A percentile compares a stretch with the other conserved stretches of the same genome.
Conservation (phyloP, 30 jellyfish, hydroid and myxozoan genomes). For the Kudoa iwatai region DNA sequence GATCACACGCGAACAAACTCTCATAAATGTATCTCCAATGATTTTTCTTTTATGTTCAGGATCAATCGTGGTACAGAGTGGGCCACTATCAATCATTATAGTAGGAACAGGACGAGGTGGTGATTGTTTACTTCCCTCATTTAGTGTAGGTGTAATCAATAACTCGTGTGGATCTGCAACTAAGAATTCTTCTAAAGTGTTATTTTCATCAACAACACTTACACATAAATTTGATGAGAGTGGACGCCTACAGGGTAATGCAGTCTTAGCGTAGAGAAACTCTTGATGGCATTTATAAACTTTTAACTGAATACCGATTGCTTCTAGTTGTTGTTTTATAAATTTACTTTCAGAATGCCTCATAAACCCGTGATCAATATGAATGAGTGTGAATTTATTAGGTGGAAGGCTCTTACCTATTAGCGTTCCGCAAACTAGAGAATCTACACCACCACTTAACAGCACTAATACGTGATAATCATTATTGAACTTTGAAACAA, state of each 20-base stretch:
- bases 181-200: too few species aligned
- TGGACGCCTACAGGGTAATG: too few species aligned
- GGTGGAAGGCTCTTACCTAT: constrained; percentile 33
- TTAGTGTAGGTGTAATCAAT: neutral
- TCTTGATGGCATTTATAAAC: constrained; percentile 22
- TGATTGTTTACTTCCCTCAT: neutral
- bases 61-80: neutral
- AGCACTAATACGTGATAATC: constrained; percentile 6
- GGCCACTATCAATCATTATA: neutral
- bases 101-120: too few species aligned
- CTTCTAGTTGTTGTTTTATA: constrained; percentile 15
- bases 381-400: constrained; percentile 30
- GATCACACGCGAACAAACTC: constrained; percentile 4
- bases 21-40: constrained; percentile 77
- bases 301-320: constrained; percentile 15
- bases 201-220: too few species aligned
- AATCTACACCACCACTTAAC: constrained; percentile 84
- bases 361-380: constrained; percentile 46
- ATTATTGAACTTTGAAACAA: neutral
- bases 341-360: constrained; percentile 25
- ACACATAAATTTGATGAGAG: too few species aligned
- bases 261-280: constrained; percentile 25
- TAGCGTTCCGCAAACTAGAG: constrained; percentile 54
- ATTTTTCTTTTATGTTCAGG: constrained; percentile 82
- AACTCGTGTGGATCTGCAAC: too few species aligned